Evolutionary conservation across 2,113 vertebrate genomes (phyloP), one percentile per base, ranked within the genome.

Genomic region (Stigmatopora nigra): DNA sequence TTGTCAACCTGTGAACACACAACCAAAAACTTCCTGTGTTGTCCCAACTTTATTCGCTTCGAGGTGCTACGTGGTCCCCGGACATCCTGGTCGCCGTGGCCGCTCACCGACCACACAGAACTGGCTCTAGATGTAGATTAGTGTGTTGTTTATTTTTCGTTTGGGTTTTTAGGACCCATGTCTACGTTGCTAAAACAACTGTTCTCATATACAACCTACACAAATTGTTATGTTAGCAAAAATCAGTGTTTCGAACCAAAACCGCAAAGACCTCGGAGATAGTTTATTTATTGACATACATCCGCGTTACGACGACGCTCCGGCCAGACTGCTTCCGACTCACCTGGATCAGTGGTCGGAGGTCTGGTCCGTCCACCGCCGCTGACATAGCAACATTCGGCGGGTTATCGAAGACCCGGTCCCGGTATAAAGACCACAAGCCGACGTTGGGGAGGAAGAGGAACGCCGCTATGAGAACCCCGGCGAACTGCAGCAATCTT

Each of bases 381-480:
- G 53, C 52, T 41, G 38, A 41, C 22, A 25, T 12, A 14, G 53
- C 53, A 14, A 51, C 46, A 49, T 87, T 88, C 3, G 89, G 86
- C 51, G 88, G 88, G 90, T 89, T 90, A 84, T 94, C 93, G 79
- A 92, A 90, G 70, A 93, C 90, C 72, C 92, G 88, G 84, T 96
- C 95, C 61, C 91, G 86, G 89, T 94, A 94, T 49, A 95, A 78
- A n/a, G 93, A 92, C 95, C 95, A 97, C 60, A 96, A 89, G 64
- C 95, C 95, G 79, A 95, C 93, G 89, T 95, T 95, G n/a, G 94
- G 94, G 25, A 95, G 81, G 73, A 96, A 92, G 15, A 96, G 89
- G n/a, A 96, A 90, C 77, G 91, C 94, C 82, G 86, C 90, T 55
- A 95, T 68, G 74, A 90, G 89, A 89, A 97, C 85, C 79, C 91